Conservation (phyloP, 2,113 vertebrate species). For the Eptesicus fuscus region DNA sequence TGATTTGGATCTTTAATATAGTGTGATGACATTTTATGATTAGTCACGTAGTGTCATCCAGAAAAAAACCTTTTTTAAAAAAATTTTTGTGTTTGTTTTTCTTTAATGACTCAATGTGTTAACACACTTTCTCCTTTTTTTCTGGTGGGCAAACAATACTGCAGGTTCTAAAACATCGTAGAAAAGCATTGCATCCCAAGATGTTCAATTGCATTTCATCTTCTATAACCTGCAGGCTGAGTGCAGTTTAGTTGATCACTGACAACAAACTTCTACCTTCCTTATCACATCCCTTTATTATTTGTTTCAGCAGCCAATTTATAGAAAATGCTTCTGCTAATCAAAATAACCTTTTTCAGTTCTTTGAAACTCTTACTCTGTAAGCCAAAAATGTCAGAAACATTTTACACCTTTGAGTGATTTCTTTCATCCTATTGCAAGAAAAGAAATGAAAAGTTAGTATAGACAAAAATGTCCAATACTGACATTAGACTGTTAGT, state of each 20-base stretch:
- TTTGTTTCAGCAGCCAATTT: constrained; percentile 61
- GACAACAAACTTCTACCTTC: constrained; percentile 41
- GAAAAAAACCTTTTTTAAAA: neutral
- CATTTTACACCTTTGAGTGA: constrained; percentile 59
- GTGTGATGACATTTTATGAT: neutral
- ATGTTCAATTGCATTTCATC: constrained; percentile 48
- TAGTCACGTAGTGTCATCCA: neutral
- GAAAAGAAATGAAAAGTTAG: constrained; percentile 64
- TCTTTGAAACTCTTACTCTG: constrained; percentile 71
- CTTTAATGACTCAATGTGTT: constrained; percentile 33
- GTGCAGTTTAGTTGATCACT: constrained; percentile 56
- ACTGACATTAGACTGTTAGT: neutral
- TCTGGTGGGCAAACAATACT: constrained; percentile 39
- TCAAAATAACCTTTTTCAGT: constrained; percentile 68
- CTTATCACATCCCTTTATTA: neutral
- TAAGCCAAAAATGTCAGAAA: constrained; percentile 75
- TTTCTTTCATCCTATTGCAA: constrained; percentile 66
- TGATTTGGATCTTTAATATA: constrained; percentile 15
- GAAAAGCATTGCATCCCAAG: constrained; percentile 34
- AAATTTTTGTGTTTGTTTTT: constrained; percentile 7
- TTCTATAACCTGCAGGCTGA: constrained; percentile 55
- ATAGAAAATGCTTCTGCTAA: constrained; percentile 69
- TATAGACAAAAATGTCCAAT: neutral
- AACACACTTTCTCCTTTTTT: constrained; percentile 3
- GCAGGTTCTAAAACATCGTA: constrained; percentile 55